Evolutionary conservation across 2,888 invertebrate genomes (phyloP).

Genomic region (Pyrochroa serraticornis): DNA sequence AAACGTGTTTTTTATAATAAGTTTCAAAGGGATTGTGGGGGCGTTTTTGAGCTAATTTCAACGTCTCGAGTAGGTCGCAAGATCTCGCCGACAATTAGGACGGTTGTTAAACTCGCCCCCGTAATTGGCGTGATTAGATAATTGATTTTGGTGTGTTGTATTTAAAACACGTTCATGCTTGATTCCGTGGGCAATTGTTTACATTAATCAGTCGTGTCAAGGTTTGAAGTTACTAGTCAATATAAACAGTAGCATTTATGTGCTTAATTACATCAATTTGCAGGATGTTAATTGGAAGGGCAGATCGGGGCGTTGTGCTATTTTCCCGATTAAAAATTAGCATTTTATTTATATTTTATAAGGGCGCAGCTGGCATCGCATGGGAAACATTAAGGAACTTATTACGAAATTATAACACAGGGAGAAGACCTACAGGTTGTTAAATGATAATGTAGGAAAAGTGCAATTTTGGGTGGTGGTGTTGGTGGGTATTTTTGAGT

Average conservation of each 20-base stretch:
- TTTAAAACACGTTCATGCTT: not conserved
- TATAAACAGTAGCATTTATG: conserved; percentile 1
- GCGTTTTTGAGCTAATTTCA: too few relatives aligned
- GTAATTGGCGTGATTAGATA: conserved; percentile 13
- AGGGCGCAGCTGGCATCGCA: conserved; percentile 14
- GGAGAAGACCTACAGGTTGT: conserved; percentile 3
- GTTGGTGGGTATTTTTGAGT: conserved; percentile 11
- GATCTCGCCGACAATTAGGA: conserved; percentile 2
- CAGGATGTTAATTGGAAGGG: not conserved
- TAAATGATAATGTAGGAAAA: conserved; percentile 16
- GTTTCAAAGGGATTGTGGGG: too few relatives aligned
- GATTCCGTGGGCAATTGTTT: conserved; percentile 5
- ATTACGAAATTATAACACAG: conserved; percentile 21
- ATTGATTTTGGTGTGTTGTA: not conserved
- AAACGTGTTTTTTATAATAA: too few relatives aligned
- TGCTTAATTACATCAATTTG: conserved; percentile 2
- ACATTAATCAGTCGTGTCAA: conserved; percentile 4
- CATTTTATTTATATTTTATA: conserved; percentile 16
- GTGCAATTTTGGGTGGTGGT: conserved; percentile 12
- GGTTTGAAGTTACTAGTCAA: not conserved
- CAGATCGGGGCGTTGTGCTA: not conserved
- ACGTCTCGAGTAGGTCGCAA: too few relatives aligned
- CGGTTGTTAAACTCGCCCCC: conserved; percentile 7
- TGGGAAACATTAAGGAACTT: conserved; percentile 14
- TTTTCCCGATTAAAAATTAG: conserved; percentile 16